phyloP scores from a whole-genome alignment of 2,113 vertebrate species.

The Dissostichus mawsoni region DNA sequence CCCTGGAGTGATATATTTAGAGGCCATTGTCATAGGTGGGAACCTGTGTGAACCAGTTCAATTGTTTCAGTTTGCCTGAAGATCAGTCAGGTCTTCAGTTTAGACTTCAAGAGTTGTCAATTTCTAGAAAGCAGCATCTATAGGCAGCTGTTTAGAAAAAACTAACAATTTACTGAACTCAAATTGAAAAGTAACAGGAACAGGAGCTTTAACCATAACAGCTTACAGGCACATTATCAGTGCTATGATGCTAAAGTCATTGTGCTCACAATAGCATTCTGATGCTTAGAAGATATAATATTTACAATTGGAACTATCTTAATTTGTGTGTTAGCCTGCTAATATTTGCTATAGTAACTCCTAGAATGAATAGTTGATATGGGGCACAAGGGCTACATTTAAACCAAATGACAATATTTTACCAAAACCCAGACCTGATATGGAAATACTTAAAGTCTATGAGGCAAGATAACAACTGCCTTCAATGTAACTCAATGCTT shows the following conservation, averaged over 20 bases:
- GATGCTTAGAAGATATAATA: too few species aligned
- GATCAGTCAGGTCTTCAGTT: not conserved
- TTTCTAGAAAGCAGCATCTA: conserved; percentile 19
- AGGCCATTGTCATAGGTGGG: not conserved
- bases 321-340: too few species aligned
- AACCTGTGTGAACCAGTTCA: conserved; percentile 29
- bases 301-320: too few species aligned
- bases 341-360: too few species aligned
- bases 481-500: conserved; percentile 46
- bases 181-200: too few species aligned
- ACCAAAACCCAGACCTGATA: conserved; percentile 10
- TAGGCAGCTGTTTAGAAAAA: too few species aligned
- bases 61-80: conserved; percentile 4
- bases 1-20: not conserved
- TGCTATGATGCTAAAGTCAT: too few species aligned
- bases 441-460: conserved; percentile 31
- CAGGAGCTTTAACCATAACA: too few species aligned
- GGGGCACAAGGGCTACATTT: not conserved
- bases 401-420: conserved; percentile 14
- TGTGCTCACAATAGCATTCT: too few species aligned
- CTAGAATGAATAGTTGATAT: too few species aligned
- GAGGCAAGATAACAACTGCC: conserved; percentile 31
- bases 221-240: too few species aligned
- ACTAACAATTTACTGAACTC: too few species aligned
- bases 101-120: not conserved